Evolutionary conservation across 2,888 invertebrate genomes (phyloP).

Genomic region (Drosophila putrida): DNA sequence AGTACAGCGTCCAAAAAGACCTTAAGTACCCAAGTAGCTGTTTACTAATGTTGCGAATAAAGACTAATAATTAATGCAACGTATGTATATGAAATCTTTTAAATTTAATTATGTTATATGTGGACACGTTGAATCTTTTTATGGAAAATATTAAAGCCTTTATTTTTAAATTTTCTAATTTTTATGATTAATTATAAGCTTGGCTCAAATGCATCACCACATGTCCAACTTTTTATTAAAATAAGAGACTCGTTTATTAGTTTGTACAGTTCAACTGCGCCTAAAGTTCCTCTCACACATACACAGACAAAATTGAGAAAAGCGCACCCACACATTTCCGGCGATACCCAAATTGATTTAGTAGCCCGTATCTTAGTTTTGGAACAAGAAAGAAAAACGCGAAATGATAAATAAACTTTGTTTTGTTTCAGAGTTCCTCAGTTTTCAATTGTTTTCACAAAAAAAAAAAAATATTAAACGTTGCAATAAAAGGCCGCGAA

Average conservation of each 20-base stretch:
- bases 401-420: constrained; percentile 26
- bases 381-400: constrained; percentile 22
- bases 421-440: constrained; percentile 42
- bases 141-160: no score
- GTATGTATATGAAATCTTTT: neutral
- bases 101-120: constrained; percentile 9
- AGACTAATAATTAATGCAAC: neutral
- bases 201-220: constrained; percentile 29
- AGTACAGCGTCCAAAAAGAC: no score
- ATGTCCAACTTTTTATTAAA: constrained; percentile 31
- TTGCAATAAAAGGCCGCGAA: constrained; percentile 47
- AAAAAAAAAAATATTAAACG: constrained; percentile 47
- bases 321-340: constrained; percentile 48
- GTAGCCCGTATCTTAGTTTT: constrained; percentile 19
- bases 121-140: neutral
- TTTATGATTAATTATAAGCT: constrained; percentile 27
- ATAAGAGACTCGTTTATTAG: constrained; percentile 47
- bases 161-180: neutral
- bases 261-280: constrained; percentile 34
- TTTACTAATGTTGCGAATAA: no score
- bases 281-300: constrained; percentile 25
- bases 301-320: constrained; percentile 20
- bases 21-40: no score
- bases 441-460: constrained; percentile 54
- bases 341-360: constrained; percentile 29